Base-by-base conservation (phyloP, 2,888 invertebrate genomes). In the Tanypteryx hageni region DNA sequence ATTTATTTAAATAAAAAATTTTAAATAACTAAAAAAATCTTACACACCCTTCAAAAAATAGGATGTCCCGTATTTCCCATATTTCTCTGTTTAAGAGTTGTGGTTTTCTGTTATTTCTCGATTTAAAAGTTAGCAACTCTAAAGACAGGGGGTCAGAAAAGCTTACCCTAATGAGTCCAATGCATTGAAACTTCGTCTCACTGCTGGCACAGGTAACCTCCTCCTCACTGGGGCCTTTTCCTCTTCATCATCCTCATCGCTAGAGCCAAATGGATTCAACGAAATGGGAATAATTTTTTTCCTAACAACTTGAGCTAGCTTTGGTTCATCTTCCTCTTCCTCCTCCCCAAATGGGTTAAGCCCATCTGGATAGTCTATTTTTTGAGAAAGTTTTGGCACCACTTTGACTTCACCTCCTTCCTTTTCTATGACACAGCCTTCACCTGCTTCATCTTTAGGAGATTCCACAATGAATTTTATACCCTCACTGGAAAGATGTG, bases 301-400 rank as follows among this genome's bases (percentile, higher is more conserved):
- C 83, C 76, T 93, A 93, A 18, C 93, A 27, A 58, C 83, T 56
- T 27, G 16, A 16, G 59, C 93, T 18, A 86, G 92, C 58, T 92
- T 57, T 92, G 93, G 81, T 57, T 61, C 93, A 92, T 93, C 94
- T 82, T 94, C 95, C 93, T 94, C 94, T n/a, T 94, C 94, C 31
- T 97, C 97, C 93, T 97, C 97, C 64, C 96, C 97, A 95, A 98
- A 98, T 9, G 98, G 98, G 96, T 98, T 98, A 93, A 98, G 95
- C 94, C 97, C 96, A 93, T 96, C 96, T 0, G 98, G 98, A 95
- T 98, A 98, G 81, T 95, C 94, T 89, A 92, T 86, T 94, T 93
- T 31, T 92, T 93, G 92, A 64, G 89, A 89, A 82, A 92, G 93
- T 93, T 89, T 92, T 92, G 85, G 93, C 91, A 61, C 76, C 68